A percentile compares a stretch with the other conserved stretches of the same genome.
phyloP scores from a whole-genome alignment of 2,797 vertebrate genomes.

The Etheostoma perlongum region DNA sequence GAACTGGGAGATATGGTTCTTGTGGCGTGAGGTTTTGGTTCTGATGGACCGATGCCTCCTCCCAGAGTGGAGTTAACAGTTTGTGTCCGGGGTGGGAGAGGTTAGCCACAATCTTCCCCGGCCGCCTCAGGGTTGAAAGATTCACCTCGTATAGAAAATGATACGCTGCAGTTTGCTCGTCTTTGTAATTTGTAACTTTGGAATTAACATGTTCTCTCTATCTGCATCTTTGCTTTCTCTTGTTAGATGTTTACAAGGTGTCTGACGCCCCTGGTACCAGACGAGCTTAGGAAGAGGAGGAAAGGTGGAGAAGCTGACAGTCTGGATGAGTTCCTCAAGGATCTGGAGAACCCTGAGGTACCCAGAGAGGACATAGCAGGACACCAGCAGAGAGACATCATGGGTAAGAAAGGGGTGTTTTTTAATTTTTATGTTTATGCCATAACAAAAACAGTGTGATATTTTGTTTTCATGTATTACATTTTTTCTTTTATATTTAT shows the following conservation, averaged over 20 bases:
- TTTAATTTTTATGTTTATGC: not conserved
- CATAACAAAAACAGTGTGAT: not conserved
- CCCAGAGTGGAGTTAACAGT: no score
- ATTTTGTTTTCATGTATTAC: no score
- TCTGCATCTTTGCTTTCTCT: not conserved
- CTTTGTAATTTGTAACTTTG: no score
- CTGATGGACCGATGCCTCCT: no score
- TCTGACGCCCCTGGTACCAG: constrained; percentile 94
- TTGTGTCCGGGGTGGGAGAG: no score
- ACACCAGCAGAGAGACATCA: constrained; percentile 87
- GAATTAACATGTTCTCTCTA: not conserved
- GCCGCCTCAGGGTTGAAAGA: no score
- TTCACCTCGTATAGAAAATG: no score
- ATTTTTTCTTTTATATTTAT: no score
- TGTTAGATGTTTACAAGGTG: constrained; percentile 94
- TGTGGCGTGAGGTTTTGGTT: no score
- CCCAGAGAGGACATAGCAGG: constrained; percentile 89
- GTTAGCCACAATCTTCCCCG: no score
- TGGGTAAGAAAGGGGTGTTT: constrained; percentile 79
- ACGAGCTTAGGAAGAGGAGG: constrained; percentile 93
- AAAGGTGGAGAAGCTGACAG: constrained; percentile 97
- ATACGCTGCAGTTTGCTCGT: no score
- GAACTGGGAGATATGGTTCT: no score
- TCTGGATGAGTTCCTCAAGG: constrained; percentile 95
- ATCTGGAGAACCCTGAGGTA: constrained; percentile 96